Percentiles rank a stretch among this genome's conserved stretches.
These are phyloP conservation scores for Centropus bengalensis DNA, from an alignment of 2,113 vertebrate species.

Conservation along the genomic window DNA sequence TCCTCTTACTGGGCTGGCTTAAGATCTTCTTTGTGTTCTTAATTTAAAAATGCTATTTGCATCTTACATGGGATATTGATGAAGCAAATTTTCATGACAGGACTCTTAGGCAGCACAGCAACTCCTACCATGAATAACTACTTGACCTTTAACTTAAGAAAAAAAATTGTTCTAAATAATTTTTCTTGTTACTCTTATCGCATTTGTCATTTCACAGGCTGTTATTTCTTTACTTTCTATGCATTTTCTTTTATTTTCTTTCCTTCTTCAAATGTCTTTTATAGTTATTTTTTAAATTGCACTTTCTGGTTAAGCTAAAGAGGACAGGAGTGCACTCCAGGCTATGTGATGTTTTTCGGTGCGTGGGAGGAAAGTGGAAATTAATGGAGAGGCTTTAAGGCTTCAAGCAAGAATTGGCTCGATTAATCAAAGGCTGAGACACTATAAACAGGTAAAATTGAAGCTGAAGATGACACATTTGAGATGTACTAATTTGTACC, in stretches of 20 bases:
- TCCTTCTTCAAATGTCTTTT: neutral
- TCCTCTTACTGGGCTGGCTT: neutral
- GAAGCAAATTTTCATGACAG: neutral
- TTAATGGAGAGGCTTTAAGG: constrained; percentile 1
- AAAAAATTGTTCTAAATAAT: neutral
- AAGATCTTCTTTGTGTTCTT: neutral
- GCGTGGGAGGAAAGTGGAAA: neutral
- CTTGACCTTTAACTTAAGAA: neutral
- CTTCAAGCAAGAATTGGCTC: neutral
- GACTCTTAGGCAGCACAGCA: neutral
- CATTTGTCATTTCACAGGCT: neutral
- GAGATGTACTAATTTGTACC: neutral
- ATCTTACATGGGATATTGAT: neutral
- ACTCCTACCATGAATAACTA: neutral
- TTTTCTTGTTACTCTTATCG: neutral
- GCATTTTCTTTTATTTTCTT: neutral
- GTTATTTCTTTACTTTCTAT: neutral
- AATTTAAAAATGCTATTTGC: neutral
- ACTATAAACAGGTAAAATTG: neutral
- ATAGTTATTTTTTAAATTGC: neutral
- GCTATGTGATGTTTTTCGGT: neutral
- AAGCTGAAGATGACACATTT: neutral
- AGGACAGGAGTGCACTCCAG: neutral
- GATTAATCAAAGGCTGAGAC: neutral
- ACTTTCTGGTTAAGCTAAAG: neutral